Base-by-base conservation (phyloP, 2,888 invertebrate genomes). In the Latheticus oryzae region DNA sequence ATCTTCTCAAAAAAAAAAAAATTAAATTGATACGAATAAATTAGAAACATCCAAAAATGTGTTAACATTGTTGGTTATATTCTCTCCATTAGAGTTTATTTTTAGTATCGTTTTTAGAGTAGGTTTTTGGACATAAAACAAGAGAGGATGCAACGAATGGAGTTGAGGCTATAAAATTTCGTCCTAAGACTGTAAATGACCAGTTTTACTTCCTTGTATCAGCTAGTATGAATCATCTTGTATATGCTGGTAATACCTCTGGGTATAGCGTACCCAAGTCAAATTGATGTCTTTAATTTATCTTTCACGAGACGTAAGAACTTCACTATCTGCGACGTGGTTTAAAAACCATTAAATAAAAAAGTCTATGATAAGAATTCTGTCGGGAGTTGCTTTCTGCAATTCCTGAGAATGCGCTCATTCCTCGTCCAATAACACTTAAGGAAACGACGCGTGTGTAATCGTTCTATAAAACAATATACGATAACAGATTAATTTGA, bases 381-480 rank as follows among this genome's bases (percentile, higher is more conserved):
- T 35, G 43, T 55, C 5, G 42, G 37, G 43, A 54, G 42, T 23
- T 28, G 38, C 45, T 26, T n/a, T n/a, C 32, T 37, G 51, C 42
- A 58, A 50, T 48, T 50, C 51, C 28, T 43, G 48, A 15, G 45
- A 59, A 51, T 45, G 26, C 43, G 37, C 17, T 23, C 33, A 19
- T 55, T 59, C 12, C 43, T 54, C 50, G 53, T 42, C 50, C 43
- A 55, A 59, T 59, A 59, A 59, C 54, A 59, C 54, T 59, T 55
- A 55, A 59, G 54, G 21, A 50, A 59, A 59, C 54, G 59, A 59
- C 45, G 50, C 45, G 45, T 59, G 43, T 59, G 53, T 59, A 59
- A 59, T 47, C 54, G 50, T 42, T 50, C 28, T 42, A 59, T 55
- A 51, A 55, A 51, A 55, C 50, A 55, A 59, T 59, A 59, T 47